Base-by-base conservation (phyloP, 2,888 invertebrate species). In the Archaeoteleia sp. region DNA sequence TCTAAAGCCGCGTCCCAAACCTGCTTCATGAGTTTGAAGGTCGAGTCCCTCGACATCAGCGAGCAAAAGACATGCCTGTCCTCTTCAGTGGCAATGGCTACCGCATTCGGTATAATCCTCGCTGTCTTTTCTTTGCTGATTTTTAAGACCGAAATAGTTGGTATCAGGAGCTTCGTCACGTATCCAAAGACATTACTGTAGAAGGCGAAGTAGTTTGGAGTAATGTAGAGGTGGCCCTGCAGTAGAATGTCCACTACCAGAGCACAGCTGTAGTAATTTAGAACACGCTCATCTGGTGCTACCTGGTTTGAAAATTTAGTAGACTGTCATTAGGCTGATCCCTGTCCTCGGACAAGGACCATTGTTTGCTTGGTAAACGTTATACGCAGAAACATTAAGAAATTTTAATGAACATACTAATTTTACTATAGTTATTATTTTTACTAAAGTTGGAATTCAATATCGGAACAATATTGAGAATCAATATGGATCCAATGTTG, bases 141-240 rank as follows among this genome's bases (percentile, higher is more conserved):
- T 83, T 93, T 91, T 49, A 92, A 89, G 55, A 97, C 96, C 62
- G 93, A 92, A 55, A 89, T 88, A 73, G 95, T 92, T 37, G 96
- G 96, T 81, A 97, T 96, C 78, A 96, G 88, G 74, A 96, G 88
- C 94, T 95, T 95, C 80, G 96, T 95, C 73, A 96, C 94, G 86
- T 95, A 95, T 80, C 96, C 96, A 85, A 96, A 95, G 62, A 97
- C 96, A 86, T 96, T 96, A 70, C 97, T 96, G 87, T 97, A 95
- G 88, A 97, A 97, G 76, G 96, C 96, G 87, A 97, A 95, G 87
- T 95, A 95, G 85, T 96, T 95, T 83, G 94, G 93, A 70, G 96
- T 96, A 83, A 97, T 95, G 87, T 96, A 97, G 75, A 97, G 90
- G 84, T 95, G 93, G 53, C 97, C 97, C 88, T 97, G 97, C 14